Conservation (phyloP, 1,140 invertebrate genomes). For the Caerostris extrusa region DNA sequence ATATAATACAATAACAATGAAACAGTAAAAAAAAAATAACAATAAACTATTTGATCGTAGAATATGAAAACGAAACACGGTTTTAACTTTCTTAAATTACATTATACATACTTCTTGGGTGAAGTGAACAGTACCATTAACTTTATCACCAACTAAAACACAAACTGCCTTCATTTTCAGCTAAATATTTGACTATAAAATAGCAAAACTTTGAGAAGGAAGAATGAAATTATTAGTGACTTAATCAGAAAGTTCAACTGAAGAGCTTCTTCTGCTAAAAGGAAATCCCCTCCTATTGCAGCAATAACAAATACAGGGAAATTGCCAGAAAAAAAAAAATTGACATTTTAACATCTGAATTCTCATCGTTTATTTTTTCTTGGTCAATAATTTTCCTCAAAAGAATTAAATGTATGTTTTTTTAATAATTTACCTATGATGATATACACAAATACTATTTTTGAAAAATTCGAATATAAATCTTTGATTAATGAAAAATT, state of each 20-base stretch:
- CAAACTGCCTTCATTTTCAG: constrained; percentile 88
- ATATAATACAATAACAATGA: background rate
- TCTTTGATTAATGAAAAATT: too few species aligned
- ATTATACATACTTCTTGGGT: constrained; percentile 86
- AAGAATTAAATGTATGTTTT: too few species aligned
- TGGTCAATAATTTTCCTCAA: too few species aligned
- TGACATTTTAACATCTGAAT: background rate
- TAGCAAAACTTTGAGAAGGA: background rate
- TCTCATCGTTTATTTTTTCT: too few species aligned
- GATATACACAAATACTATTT: too few species aligned
- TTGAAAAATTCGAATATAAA: too few species aligned
- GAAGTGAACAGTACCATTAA: constrained; percentile 90
- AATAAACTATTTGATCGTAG: too few species aligned
- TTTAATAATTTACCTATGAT: too few species aligned
- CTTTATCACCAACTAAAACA: constrained; percentile 89
- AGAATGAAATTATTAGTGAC: background rate
- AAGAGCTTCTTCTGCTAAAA: too few species aligned
- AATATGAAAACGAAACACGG: background rate
- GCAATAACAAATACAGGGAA: background rate
- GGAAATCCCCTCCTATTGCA: background rate
- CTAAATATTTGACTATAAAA: background rate
- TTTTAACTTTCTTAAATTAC: background rate
- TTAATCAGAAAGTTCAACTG: background rate
- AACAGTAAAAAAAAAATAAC: background rate
- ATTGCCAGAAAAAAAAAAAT: background rate